A percentile compares a stretch with the other conserved stretches of the same genome.
Evolutionary conservation across 1,140 invertebrate species (phyloP).

Genomic region (Limonius californicus): DNA sequence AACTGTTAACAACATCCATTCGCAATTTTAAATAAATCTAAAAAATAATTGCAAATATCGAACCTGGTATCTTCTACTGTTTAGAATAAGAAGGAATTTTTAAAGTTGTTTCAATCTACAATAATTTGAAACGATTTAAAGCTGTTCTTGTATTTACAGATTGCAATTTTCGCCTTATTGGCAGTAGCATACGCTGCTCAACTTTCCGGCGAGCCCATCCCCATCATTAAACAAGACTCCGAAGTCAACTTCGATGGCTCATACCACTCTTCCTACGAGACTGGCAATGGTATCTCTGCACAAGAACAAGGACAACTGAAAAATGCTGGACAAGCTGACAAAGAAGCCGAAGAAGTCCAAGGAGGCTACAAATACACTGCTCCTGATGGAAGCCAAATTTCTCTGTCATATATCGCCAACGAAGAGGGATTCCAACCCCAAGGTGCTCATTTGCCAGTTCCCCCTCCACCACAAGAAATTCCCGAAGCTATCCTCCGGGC

Average conservation of each 20-base stretch:
- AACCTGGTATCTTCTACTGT: too few relatives aligned
- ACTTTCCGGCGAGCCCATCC: conserved; percentile 20
- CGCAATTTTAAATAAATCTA: too few relatives aligned
- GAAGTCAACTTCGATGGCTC: conserved; percentile 56
- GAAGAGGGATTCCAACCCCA: conserved; percentile 62
- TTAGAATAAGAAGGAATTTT: too few relatives aligned
- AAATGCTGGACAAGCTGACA: conserved; percentile 48
- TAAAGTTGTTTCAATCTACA: neutral
- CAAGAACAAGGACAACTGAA: conserved; percentile 55
- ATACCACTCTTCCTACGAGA: conserved; percentile 51
- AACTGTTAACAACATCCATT: too few relatives aligned
- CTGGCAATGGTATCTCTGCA: conserved; percentile 57
- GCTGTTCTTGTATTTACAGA: neutral
- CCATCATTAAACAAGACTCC: conserved; percentile 53
- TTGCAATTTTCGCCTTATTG: neutral
- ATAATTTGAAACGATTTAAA: neutral
- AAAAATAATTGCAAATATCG: too few relatives aligned
- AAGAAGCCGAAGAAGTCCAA: conserved; percentile 50
- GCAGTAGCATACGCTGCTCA: conserved; percentile 16
- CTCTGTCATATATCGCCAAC: conserved; percentile 65
- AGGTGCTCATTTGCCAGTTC: conserved; percentile 51
- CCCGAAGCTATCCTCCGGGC: conserved; percentile 51
- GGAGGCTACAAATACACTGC: conserved; percentile 56
- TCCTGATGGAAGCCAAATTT: conserved; percentile 55
- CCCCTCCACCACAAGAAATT: conserved; percentile 53